Conservation (phyloP, 2,888 invertebrate genomes). For the Frankliniella fusca region DNA sequence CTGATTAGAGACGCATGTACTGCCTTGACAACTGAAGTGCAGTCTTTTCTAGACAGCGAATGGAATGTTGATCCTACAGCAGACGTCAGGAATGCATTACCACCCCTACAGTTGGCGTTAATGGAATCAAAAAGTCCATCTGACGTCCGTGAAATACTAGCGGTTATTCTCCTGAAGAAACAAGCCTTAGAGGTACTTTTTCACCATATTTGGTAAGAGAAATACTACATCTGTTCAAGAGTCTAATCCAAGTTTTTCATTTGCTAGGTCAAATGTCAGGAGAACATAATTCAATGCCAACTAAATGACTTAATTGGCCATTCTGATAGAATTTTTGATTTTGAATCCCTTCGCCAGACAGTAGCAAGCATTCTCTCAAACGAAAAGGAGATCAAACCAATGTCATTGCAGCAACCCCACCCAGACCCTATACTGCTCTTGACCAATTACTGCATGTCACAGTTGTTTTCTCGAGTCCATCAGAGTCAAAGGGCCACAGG, state of each 20-base stretch:
- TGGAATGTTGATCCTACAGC: slow-evolving; percentile 54
- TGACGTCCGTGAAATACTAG: slow-evolving; percentile 59
- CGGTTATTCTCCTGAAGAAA: slow-evolving; percentile 60
- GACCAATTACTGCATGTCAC: slow-evolving; percentile 73
- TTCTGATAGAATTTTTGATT: slow-evolving; percentile 63
- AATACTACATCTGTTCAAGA: background rate
- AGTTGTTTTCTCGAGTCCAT: slow-evolving; percentile 57
- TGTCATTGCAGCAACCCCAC: slow-evolving; percentile 47
- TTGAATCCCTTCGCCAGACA: slow-evolving; percentile 62
- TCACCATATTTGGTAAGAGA: no score
- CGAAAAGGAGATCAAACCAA: slow-evolving; percentile 43
- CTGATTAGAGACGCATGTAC: slow-evolving; percentile 71
- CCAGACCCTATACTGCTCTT: slow-evolving; percentile 66
- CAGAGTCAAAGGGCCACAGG: background rate
- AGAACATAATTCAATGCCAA: slow-evolving; percentile 67
- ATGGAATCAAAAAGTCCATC: slow-evolving; percentile 57
- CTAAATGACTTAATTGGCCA: slow-evolving; percentile 65
- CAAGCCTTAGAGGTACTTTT: slow-evolving; percentile 55
- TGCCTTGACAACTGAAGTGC: slow-evolving; percentile 68
- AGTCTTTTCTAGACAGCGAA: slow-evolving; percentile 67
- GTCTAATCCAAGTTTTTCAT: background rate
- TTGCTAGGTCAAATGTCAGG: slow-evolving; percentile 57
- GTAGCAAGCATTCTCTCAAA: slow-evolving; percentile 59
- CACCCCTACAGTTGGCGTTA: slow-evolving; percentile 41
- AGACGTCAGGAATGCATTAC: slow-evolving; percentile 58